Percentiles rank a stretch among this genome's conserved stretches.
These are phyloP conservation scores for Trichopria drosophilae DNA, from an alignment of 2,888 invertebrate genomes.

Conservation along the genomic window DNA sequence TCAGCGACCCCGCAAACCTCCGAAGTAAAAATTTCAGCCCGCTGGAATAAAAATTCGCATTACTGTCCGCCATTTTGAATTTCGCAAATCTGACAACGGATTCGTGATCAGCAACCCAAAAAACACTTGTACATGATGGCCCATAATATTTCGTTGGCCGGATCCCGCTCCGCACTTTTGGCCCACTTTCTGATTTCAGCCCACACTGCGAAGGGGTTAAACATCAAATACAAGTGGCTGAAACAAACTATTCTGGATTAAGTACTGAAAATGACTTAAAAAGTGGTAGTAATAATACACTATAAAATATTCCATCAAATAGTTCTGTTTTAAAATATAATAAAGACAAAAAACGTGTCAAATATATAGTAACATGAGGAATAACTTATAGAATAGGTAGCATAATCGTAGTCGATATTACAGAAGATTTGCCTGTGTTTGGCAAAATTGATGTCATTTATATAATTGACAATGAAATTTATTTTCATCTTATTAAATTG, in stretches of 20 bases:
- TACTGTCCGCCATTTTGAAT: too few species aligned
- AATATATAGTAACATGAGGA: conserved; percentile 8
- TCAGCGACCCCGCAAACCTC: too few species aligned
- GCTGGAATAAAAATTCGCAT: too few species aligned
- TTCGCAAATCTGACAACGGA: too few species aligned
- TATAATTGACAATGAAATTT: conserved; percentile 2
- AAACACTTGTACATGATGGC: too few species aligned
- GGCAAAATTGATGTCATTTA: conserved; percentile 16
- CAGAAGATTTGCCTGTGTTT: conserved; percentile 17
- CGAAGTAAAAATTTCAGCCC: too few species aligned
- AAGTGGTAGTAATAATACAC: conserved; percentile 4
- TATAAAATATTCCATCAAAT: background rate
- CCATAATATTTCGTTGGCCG: too few species aligned
- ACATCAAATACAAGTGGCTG: conserved; percentile 7
- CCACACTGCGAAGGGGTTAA: too few species aligned
- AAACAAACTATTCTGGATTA: conserved; percentile 6
- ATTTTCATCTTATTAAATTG: too few species aligned
- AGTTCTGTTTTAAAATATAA: background rate
- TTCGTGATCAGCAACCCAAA: too few species aligned
- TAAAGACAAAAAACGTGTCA: conserved; percentile 2
- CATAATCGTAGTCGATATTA: conserved; percentile 15
- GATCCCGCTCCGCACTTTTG: too few species aligned
- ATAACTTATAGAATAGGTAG: conserved; percentile 5
- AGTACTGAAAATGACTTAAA: background rate
- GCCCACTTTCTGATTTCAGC: too few species aligned